Percentiles rank a stretch among this genome's conserved stretches.
These are phyloP conservation scores for Corvus hawaiiensis DNA, from an alignment of 2,113 vertebrate genomes.

Conservation along the genomic window DNA sequence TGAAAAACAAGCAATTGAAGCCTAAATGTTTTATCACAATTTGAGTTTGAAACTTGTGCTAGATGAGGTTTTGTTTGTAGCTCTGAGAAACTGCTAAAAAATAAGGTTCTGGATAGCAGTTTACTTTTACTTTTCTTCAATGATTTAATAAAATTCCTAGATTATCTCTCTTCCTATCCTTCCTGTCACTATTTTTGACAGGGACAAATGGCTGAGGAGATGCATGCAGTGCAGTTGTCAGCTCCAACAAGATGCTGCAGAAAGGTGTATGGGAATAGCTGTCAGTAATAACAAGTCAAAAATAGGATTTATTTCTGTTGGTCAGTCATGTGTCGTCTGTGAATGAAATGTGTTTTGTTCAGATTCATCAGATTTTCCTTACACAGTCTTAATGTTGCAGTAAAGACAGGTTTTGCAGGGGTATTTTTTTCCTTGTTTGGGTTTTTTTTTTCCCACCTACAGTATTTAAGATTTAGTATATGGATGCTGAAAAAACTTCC, in stretches of 20 bases:
- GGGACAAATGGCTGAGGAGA: background rate
- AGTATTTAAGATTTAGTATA: background rate
- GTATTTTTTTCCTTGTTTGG: background rate
- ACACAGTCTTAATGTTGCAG: background rate
- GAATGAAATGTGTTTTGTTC: background rate
- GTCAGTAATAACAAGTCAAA: background rate
- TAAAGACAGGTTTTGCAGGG: background rate
- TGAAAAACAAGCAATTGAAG: background rate
- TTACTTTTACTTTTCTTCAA: background rate
- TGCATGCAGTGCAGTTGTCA: background rate
- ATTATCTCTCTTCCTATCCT: background rate
- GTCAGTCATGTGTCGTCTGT: background rate
- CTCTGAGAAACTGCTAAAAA: background rate
- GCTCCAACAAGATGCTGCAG: background rate
- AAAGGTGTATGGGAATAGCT: background rate
- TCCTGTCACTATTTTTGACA: background rate
- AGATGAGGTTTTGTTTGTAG: background rate
- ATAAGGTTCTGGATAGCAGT: background rate
- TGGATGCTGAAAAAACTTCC: background rate
- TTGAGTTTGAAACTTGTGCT: background rate
- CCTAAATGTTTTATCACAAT: background rate
- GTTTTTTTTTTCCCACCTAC: accelerated
- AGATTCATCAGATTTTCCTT: background rate
- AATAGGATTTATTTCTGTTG: background rate
- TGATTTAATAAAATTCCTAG: background rate